Base-by-base conservation (phyloP, 1,140 invertebrate species). In the Asbolus verrucosus region DNA sequence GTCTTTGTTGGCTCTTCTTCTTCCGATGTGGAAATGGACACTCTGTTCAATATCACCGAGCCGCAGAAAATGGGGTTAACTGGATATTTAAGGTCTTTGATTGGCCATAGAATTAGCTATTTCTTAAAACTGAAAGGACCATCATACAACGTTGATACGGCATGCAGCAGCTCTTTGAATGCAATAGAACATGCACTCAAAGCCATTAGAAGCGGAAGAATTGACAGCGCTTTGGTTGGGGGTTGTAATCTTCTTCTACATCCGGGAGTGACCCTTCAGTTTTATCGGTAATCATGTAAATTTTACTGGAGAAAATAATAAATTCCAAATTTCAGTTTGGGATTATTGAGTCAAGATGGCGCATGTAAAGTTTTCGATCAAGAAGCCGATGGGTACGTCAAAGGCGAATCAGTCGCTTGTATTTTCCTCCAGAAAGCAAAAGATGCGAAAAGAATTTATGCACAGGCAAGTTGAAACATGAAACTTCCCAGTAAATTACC, bases 311-410 rank as follows among this genome's bases (percentile, higher is more conserved):
- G 73, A 90, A 90, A n/a, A n/a, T n/a, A n/a, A n/a, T n/a, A n/a
- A n/a, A n/a, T n/a, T n/a, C n/a, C n/a, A n/a, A n/a, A n/a, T n/a
- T n/a, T n/a, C n/a, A n/a, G n/a, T 76, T 84, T 94, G 81, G 94
- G 94, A 41, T 95, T 98, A 75, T 81, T 98, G 6, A 92, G 94
- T 0, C 76, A 83, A 0, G 93, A 97, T 70, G 96, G 97, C 2
- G 86, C 83, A 38, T 98, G 95, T 81, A 95, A 95, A 79, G 90
- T 91, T 21, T 98, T 98, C 79, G 96, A 98, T 82, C 88, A 90
- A 59, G 86, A 87, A 68, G 91, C 90, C 0, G 87, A 90, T 70
- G 92, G 92, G 0, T 94, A 93, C 75, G 88, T 86, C 0, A 84
- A 91, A 11, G 88, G 90, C 2, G 91, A 94, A 83, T 89, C 93